Base-by-base conservation (phyloP, 2,888 invertebrate genomes). In the Yponomeuta cagnagella region DNA sequence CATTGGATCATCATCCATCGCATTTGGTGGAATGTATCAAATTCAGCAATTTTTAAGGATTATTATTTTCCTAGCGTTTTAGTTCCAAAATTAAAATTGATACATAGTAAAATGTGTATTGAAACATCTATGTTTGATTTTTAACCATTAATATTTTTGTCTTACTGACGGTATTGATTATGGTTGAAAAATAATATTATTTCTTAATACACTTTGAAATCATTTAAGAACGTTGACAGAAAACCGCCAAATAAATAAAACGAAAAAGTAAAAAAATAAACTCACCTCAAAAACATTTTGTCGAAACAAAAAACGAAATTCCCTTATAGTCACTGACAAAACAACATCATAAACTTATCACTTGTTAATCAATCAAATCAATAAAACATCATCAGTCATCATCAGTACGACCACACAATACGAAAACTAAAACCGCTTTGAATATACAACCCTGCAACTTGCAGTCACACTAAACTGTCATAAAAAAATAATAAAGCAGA, bases 331-430 rank as follows among this genome's bases (percentile, higher is more conserved):
- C 64, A 64, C 37, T n/a, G 10, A 70, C 0, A 37, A 8, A 63
- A 70, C 37, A 63, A 37, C n/a, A 23, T 63, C 63, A 70, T 23
- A 31, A 15, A 65, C 48, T 67, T 33, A 52, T 15, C 33, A 67
- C 70, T 70, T 23, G 6, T 64, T 64, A 64, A 64, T 58, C 52
- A 58, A 58, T 58, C 37, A 63, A 23, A 68, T 68, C 75, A 77
- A 74, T 76, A 77, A 73, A 76, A 74, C 63, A 69, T 70, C 76
- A 74, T 78, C 84, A 87, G 82, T 83, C 72, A 79, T 75, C 83
- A 83, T 74, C 79, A 83, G 84, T 85, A 88, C 88, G 90, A 88
- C 90, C 88, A 88, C 90, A 89, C 89, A 86, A 81, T 80, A 78
- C 77, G 83, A 84, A 82, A 73, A 83, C 77, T 79, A 77, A 84